A percentile compares a stretch with the other conserved stretches of the same genome.
phyloP scores from a whole-genome alignment of 2,797 vertebrate genomes.

The Enteromius radiatus region DNA sequence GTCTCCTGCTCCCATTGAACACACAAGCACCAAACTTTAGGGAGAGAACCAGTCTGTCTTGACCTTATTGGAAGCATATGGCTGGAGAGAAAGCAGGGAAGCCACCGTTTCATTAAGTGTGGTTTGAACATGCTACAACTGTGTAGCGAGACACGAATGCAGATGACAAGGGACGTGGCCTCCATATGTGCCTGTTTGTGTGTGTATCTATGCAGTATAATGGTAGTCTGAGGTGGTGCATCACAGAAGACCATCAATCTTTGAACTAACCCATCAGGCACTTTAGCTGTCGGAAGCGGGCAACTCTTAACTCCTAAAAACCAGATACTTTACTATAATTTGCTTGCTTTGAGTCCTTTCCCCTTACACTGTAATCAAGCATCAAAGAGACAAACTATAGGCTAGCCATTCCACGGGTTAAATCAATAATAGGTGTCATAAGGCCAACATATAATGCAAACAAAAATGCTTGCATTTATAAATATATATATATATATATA shows the following conservation, averaged over 20 bases:
- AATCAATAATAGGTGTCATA: neutral
- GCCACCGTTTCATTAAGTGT: slow-evolving; percentile 78
- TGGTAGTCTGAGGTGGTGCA: slow-evolving; percentile 17
- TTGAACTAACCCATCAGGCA: slow-evolving; percentile 27
- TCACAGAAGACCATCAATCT: slow-evolving; percentile 21
- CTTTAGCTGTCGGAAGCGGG: slow-evolving; percentile 20
- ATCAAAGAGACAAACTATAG: slow-evolving; percentile 75
- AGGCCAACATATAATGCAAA: neutral
- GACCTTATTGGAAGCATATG: slow-evolving; percentile 79
- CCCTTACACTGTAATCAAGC: slow-evolving; percentile 72
- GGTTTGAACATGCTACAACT: slow-evolving; percentile 78
- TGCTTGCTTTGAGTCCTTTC: slow-evolving; percentile 58
- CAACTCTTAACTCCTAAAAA: slow-evolving; percentile 28
- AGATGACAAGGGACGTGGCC: slow-evolving; percentile 65
- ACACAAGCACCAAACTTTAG: slow-evolving; percentile 73
- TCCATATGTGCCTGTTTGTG: slow-evolving; percentile 49
- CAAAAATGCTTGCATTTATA: neutral
- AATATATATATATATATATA: neutral
- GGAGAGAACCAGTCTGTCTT: slow-evolving; percentile 74
- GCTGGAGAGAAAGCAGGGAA: slow-evolving; percentile 76
- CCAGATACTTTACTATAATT: slow-evolving; percentile 34
- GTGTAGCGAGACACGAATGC: slow-evolving; percentile 74
- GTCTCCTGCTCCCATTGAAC: slow-evolving; percentile 49
- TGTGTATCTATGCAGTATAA: slow-evolving; percentile 31
- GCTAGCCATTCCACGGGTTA: slow-evolving; percentile 72